phyloP scores from a whole-genome alignment of 2,113 vertebrate genomes.

The Pelobates fuscus region DNA sequence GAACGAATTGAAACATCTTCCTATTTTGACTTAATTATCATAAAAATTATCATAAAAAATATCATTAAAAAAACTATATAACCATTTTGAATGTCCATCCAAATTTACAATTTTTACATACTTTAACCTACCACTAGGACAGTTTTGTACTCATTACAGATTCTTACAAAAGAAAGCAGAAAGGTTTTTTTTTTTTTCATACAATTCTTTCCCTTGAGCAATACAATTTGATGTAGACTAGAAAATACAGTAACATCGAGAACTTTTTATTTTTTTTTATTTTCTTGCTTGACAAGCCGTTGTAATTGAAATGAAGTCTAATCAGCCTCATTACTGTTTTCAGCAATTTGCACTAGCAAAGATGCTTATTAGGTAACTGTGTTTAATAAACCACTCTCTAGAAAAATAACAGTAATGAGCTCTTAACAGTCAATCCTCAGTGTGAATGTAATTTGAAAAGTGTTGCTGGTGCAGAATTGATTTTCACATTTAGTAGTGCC shows the following conservation, averaged over 20 bases:
- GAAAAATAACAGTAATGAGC: conserved; percentile 99
- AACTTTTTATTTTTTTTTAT: conserved; percentile 43
- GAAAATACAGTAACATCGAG: conserved; percentile 77
- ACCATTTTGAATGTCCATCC: conserved; percentile 81
- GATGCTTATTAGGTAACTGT: conserved; percentile 99
- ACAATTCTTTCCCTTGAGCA: conserved; percentile 57
- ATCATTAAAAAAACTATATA: conserved; percentile 85
- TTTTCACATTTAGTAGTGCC: conserved; percentile 94
- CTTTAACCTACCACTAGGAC: conserved; percentile 88
- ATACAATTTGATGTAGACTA: conserved; percentile 63
- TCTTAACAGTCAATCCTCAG: conserved; percentile 97
- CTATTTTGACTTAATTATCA: too few relatives aligned
- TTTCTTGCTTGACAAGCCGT: conserved; percentile 80
- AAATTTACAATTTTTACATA: conserved; percentile 88
- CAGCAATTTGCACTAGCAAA: conserved; percentile 98
- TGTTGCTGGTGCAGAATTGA: conserved; percentile 85
- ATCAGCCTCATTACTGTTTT: conserved; percentile 99
- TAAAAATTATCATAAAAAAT: too few relatives aligned
- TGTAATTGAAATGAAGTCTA: conserved; percentile 98
- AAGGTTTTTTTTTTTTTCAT: conserved; percentile 75
- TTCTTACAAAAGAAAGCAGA: conserved; percentile 82
- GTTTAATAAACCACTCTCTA: conserved; percentile 98
- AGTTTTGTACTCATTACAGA: conserved; percentile 96
- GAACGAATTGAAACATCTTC: too few relatives aligned
- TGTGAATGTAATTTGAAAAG: conserved; percentile 92